phyloP scores from a whole-genome alignment of 64 coral and sea anemone species.

The Acropora yongei region DNA sequence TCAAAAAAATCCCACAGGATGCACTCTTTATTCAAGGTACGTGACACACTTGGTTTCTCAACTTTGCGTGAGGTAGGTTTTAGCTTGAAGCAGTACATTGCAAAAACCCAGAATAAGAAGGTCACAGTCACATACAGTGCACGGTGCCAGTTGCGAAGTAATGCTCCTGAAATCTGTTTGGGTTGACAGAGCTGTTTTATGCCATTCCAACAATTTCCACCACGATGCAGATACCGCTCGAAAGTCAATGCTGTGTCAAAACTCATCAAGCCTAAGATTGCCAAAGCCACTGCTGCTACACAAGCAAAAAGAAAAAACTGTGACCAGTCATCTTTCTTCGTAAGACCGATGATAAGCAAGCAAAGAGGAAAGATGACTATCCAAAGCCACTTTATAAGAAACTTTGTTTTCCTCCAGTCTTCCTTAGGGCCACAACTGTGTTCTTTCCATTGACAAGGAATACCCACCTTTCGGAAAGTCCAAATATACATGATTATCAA shows the following conservation, averaged over 20 bases:
- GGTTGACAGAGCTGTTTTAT: conserved; percentile 34
- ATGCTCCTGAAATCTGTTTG: neutral
- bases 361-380: conserved; percentile 83
- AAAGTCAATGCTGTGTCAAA: conserved; percentile 52
- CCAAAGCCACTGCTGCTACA: conserved; percentile 71
- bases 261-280: conserved; percentile 73
- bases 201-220: neutral
- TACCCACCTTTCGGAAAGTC: conserved; percentile 77
- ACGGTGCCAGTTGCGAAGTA: conserved; percentile 61
- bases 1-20: conserved; percentile 90
- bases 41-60: conserved; percentile 58
- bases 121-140: conserved; percentile 58
- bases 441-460: conserved; percentile 7
- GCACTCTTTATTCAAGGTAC: conserved; percentile 72
- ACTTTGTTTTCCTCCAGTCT: neutral
- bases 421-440: neutral
- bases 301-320: conserved; percentile 94
- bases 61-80: conserved; percentile 78
- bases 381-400: conserved; percentile 69
- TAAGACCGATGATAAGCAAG: conserved; percentile 66
- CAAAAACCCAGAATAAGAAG: conserved; percentile 93
- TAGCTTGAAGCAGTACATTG: conserved; percentile 95
- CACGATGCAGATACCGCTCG: neutral
- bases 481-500: conserved; percentile 70
- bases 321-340: conserved; percentile 64